These are phyloP conservation scores for Elysia chlorotica DNA, from an alignment of 1,140 invertebrate genomes.

Conservation along the genomic window DNA sequence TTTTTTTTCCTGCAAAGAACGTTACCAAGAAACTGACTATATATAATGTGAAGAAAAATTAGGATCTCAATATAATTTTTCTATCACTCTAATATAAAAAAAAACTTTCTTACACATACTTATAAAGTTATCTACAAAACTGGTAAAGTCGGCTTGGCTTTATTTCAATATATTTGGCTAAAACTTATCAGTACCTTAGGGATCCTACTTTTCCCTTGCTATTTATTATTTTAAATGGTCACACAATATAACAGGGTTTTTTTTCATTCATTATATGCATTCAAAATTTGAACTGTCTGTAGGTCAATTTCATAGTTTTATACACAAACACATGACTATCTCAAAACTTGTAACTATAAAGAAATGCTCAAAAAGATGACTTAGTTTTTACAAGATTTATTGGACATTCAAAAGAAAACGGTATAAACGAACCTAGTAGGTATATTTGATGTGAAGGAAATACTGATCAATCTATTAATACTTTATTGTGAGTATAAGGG, in stretches of 20 bases:
- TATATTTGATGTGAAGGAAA: background rate
- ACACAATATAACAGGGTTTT: background rate
- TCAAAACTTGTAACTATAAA: background rate
- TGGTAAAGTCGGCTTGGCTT: no score
- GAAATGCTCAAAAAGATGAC: background rate
- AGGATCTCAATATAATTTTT: no score
- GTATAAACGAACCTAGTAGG: background rate
- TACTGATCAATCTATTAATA: background rate
- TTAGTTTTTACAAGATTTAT: background rate
- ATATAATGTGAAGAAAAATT: no score
- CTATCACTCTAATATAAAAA: no score
- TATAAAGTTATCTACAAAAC: no score
- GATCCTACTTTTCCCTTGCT: background rate
- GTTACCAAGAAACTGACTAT: no score
- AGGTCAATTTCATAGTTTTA: background rate
- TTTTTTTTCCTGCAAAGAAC: no score
- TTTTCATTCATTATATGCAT: slow-evolving; percentile 1
- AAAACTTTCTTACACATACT: no score
- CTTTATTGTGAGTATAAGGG: background rate
- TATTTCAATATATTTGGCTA: background rate
- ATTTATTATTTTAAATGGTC: background rate
- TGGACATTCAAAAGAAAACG: background rate
- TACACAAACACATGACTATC: no score
- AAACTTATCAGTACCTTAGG: background rate
- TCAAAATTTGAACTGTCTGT: background rate